These are phyloP conservation scores for Neopipo cinnamomea DNA, from an alignment of 2,113 vertebrate species.

Conservation along the genomic window DNA sequence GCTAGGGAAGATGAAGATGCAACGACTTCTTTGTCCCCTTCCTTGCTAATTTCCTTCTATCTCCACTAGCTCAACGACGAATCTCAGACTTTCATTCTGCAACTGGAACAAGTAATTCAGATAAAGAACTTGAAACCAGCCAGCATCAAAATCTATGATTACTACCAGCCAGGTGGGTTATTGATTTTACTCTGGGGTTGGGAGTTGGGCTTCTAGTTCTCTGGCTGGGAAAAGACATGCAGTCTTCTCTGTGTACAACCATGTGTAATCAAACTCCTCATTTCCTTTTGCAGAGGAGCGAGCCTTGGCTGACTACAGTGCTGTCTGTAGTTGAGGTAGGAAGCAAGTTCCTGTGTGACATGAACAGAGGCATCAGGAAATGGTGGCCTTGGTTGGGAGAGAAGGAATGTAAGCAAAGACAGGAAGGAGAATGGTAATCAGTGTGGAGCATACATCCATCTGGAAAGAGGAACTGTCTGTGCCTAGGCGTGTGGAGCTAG, in stretches of 20 bases:
- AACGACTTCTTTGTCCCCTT: not conserved
- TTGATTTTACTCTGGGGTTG: not conserved
- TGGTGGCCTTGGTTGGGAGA: not conserved
- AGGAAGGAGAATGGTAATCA: not conserved
- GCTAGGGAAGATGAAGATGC: not conserved
- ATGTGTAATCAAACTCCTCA: not conserved
- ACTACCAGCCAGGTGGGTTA: constrained; percentile 83
- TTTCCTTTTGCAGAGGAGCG: constrained; percentile 41
- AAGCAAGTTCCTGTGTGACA: not conserved
- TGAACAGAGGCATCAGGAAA: not conserved
- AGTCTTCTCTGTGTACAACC: not conserved
- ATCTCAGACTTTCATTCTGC: constrained; percentile 67
- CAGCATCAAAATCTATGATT: constrained; percentile 83
- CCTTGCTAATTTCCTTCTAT: not conserved
- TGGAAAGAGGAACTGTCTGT: not conserved
- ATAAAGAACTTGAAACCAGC: constrained; percentile 83
- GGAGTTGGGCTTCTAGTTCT: not conserved
- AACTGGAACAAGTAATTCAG: constrained; percentile 65
- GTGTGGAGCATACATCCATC: not conserved
- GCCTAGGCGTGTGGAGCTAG: not conserved
- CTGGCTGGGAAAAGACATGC: not conserved
- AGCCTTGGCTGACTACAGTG: constrained; percentile 27
- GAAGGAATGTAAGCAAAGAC: not conserved
- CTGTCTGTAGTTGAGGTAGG: constrained; percentile 57
- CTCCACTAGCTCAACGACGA: constrained; percentile 45